Base-by-base conservation (phyloP, 2,888 invertebrate species). In the Drosophila flavopinicola region DNA sequence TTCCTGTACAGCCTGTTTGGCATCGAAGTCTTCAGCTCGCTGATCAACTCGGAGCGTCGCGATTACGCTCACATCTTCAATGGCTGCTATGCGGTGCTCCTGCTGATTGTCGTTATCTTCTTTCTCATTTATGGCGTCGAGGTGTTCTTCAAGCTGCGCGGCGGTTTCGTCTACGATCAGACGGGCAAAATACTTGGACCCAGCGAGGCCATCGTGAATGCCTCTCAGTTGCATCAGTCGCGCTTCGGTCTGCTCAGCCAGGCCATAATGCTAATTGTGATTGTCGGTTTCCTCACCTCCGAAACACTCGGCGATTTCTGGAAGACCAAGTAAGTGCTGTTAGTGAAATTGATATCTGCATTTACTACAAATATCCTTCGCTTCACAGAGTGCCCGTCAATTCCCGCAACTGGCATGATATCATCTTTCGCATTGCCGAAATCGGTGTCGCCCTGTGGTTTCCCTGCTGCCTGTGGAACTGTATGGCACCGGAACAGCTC, bases 391-490 rank as follows among this genome's bases (percentile, higher is more conserved):
- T 96, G 69, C 97, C 97, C 30, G 94, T 98, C 42, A 94, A 96
- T 78, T 97, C 97, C 20, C 94, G 97, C 85, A 98, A 98, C 92
- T 96, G 96, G 94, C 97, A 98, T 92, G 97, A 97, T 91, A 93
- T 98, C 77, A 94, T 97, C 75, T 98, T 98, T 92, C 95, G 97
- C 5, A 93, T 97, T 51, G 96, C 96, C 42, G 98, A 98, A 93
- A 96, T 98, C 82, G 98, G 97, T 6, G 97, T 97, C 60, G 96
- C 96, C 79, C 92, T 98, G 88, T 98, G 98, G 98, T 98, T 98
- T 92, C 97, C 98, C 27, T 98, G 98, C 91, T 97, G 97, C 49
- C 93, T 98, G 75, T 98, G 98, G 98, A 98, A 98, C 92, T 97
- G 96, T 77, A 97, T 97, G 94, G 96, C 96, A 90, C 98, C 98